Evolutionary conservation across 2,113 vertebrate species (phyloP).

Genomic region (Cynopterus brachyotis): DNA sequence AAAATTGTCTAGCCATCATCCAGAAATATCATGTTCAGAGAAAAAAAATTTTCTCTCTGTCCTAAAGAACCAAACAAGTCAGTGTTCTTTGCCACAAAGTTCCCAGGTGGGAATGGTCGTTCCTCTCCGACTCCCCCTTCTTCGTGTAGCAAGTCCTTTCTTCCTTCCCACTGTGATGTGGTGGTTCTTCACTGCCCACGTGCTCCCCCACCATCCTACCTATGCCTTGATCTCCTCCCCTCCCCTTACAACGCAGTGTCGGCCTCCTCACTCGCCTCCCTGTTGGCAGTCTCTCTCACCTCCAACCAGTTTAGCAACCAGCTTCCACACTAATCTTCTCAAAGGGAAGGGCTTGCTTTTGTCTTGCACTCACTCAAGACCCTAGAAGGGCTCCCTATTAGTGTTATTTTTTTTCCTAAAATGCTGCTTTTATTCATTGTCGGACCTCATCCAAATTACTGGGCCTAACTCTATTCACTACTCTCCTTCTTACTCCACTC

Average conservation of each 20-base stretch:
- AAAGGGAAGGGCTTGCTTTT: neutral
- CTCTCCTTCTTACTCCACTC: neutral
- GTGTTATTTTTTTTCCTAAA: neutral
- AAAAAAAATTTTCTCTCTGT: neutral
- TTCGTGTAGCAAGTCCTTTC: neutral
- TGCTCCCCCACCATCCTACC: rapidly evolving
- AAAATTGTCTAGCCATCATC: neutral
- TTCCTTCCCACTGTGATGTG: neutral
- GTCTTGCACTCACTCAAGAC: neutral
- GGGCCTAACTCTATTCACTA: neutral
- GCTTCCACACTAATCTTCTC: neutral
- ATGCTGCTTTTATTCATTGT: neutral
- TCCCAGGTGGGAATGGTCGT: neutral
- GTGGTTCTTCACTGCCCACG: neutral
- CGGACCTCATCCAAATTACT: neutral
- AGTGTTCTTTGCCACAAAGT: neutral
- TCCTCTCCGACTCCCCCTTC: neutral
- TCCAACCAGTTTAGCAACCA: neutral
- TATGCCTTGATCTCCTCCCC: neutral
- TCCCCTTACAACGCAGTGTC: rapidly evolving
- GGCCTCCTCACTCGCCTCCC: neutral
- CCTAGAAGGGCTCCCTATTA: neutral
- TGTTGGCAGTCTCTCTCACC: neutral
- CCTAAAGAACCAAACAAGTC: neutral
- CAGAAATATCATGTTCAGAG: neutral